These are phyloP conservation scores for Anoura caudifer DNA, from an alignment of 2,113 vertebrate species.

Conservation along the genomic window DNA sequence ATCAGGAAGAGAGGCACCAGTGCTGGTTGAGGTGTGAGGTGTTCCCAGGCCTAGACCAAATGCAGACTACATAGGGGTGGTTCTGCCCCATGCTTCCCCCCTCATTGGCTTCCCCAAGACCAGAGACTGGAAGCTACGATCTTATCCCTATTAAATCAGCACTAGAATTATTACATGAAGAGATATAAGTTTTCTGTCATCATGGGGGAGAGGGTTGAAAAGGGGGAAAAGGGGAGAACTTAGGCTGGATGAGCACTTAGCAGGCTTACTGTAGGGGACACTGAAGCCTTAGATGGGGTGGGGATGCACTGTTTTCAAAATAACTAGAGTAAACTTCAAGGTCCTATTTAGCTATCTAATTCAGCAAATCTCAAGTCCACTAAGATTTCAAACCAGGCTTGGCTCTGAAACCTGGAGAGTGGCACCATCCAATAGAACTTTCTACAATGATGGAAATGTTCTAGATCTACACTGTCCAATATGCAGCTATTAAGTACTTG, in stretches of 20 bases:
- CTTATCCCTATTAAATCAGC: not conserved
- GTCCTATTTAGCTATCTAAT: not conserved
- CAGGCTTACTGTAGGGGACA: not conserved
- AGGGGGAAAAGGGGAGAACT: not conserved
- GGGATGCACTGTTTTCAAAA: not conserved
- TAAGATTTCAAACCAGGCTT: not conserved
- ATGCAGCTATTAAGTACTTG: not conserved
- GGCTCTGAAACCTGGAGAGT: not conserved
- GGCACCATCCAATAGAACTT: not conserved
- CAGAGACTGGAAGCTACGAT: not conserved
- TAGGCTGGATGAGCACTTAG: not conserved
- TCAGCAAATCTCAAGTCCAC: not conserved
- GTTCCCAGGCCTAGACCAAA: not conserved
- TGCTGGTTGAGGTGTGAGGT: not conserved
- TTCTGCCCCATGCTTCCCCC: not conserved
- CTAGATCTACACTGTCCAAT: not conserved
- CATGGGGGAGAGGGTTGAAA: not conserved
- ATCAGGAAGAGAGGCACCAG: not conserved
- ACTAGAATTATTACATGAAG: not conserved
- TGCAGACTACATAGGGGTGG: not conserved
- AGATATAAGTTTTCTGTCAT: not conserved
- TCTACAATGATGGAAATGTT: not conserved
- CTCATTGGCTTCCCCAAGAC: not conserved
- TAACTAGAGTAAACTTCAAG: not conserved
- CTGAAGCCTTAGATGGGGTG: not conserved